Conservation (phyloP, 2,113 vertebrate genomes). For the Syngnathus scovelli region DNA sequence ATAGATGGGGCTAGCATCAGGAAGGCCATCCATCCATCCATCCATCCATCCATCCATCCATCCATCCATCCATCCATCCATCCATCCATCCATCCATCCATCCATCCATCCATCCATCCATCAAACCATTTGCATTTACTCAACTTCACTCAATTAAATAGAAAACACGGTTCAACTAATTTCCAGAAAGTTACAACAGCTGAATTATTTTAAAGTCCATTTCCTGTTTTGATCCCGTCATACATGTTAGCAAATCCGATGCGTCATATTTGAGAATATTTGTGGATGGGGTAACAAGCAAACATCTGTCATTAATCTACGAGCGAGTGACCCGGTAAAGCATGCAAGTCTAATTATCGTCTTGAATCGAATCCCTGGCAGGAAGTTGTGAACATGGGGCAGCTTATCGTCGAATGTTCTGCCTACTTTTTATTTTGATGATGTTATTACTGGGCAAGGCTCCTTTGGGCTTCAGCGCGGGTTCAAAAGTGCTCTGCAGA, state of each 20-base stretch:
- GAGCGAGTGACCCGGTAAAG: slow-evolving; percentile 10
- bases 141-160: no score
- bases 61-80: no score
- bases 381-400: slow-evolving; percentile 23
- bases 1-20: no score
- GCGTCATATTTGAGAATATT: not conserved
- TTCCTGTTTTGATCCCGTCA: not conserved
- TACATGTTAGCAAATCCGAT: not conserved
- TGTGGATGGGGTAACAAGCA: not conserved
- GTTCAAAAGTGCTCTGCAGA: not conserved
- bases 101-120: no score
- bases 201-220: not conserved
- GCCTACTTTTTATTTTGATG: not conserved
- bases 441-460: not conserved
- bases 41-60: no score
- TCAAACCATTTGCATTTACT: no score
- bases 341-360: slow-evolving; percentile 19
- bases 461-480: not conserved
- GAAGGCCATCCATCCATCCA: no score
- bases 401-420: slow-evolving; percentile 3
- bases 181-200: not conserved
- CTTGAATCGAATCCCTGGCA: slow-evolving; percentile 8
- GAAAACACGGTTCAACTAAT: no score
- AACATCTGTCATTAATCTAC: slow-evolving; percentile 11
- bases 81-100: no score